These are phyloP conservation scores for Druon quercuslanigerum DNA, from an alignment of 1,140 invertebrate species.

Conservation along the genomic window DNA sequence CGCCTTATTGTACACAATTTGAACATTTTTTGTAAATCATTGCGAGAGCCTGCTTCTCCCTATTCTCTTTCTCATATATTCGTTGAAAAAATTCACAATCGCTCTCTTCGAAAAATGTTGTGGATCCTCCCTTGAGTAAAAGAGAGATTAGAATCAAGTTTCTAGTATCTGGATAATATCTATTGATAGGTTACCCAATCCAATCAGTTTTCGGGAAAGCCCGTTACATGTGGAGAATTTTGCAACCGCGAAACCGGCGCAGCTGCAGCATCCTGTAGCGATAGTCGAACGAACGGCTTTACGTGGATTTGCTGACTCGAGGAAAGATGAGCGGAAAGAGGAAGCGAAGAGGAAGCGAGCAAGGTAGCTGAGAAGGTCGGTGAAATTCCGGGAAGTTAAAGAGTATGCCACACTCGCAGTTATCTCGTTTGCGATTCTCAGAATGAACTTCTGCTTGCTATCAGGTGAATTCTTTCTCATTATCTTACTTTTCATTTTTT, in stretches of 20 bases:
- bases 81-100: too few species aligned
- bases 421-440: constrained; percentile 13
- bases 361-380: constrained; percentile 21
- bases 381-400: constrained; percentile 2
- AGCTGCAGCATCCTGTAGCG: not conserved
- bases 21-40: too few species aligned
- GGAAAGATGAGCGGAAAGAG: constrained; percentile 13
- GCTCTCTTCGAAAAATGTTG: too few species aligned
- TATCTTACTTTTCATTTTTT: not conserved
- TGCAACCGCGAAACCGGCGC: not conserved
- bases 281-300: constrained; percentile 7
- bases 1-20: too few species aligned
- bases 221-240: not conserved
- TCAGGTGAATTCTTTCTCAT: constrained; percentile 20
- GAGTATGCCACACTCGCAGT: constrained; percentile 4
- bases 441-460: not conserved
- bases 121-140: too few species aligned
- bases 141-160: too few species aligned
- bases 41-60: too few species aligned
- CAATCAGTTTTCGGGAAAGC: not conserved
- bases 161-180: too few species aligned
- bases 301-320: constrained; percentile 5
- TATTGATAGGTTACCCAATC: not conserved
- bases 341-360: constrained; percentile 17
- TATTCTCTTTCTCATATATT: too few species aligned